A percentile compares a stretch with the other conserved stretches of the same genome.
phyloP scores from a whole-genome alignment of 2,113 vertebrate species.

The Cyprinodon tularosa region DNA sequence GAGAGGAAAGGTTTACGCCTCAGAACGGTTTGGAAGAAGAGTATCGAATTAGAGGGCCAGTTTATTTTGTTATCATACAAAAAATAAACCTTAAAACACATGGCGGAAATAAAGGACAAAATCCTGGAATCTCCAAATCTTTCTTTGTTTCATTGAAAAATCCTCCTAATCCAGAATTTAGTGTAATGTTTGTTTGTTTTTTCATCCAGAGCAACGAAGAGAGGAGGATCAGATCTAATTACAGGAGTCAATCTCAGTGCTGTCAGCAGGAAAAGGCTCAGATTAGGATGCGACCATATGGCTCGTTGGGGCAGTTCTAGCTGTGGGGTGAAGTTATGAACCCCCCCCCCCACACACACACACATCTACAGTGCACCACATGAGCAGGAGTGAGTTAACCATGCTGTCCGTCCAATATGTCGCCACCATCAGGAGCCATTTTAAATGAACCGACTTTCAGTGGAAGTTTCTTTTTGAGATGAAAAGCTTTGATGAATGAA shows the following conservation, averaged over 20 bases:
- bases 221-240: constrained; percentile 71
- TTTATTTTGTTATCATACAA: neutral
- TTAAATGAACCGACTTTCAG: constrained; percentile 25
- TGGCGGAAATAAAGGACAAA: constrained; percentile 4
- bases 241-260: constrained; percentile 70
- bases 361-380: constrained; percentile 19
- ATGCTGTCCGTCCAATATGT: constrained; percentile 52
- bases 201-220: constrained; percentile 16
- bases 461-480: constrained; percentile 2
- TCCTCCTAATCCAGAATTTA: constrained; percentile 11
- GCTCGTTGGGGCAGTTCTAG: constrained; percentile 64
- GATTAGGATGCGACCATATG: constrained; percentile 75
- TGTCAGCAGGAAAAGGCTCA: constrained; percentile 70
- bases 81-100: constrained; percentile 7
- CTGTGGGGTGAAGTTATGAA: constrained; percentile 38
- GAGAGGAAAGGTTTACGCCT: constrained; percentile 56
- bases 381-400: constrained; percentile 32
- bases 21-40: constrained; percentile 39
- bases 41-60: constrained; percentile 50
- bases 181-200: constrained; percentile 13
- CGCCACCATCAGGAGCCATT: constrained; percentile 23
- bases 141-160: neutral
- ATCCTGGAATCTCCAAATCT: constrained; percentile 3
- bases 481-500: neutral
- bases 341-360: constrained; percentile 38